Evolutionary conservation across 2,797 vertebrate species (phyloP), one percentile per base, ranked within the genome.

Genomic region (Tenualosa ilisha): DNA sequence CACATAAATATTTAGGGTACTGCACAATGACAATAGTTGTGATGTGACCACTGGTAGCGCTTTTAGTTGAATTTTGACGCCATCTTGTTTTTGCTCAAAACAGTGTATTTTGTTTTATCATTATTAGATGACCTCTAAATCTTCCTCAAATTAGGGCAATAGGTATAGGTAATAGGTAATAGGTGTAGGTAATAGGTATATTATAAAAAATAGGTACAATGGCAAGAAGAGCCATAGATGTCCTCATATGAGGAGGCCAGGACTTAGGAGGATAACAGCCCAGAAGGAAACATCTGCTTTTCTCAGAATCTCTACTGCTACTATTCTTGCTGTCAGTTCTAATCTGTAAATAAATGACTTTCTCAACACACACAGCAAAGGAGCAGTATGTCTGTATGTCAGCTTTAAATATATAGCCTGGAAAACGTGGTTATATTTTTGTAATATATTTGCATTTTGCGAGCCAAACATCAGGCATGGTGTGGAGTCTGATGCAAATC

Each of bases 221-320:
- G 7, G 7, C 17, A 15, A 43, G 13, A 75, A 75, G 68, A 75
- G 40, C 68, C 17, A 20, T 75, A 13, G 17, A 40, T n/a, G 56
- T 59, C 56, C 22, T 24, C 7, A 46, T 24, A 22, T 31, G 31
- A 31, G 31, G 31, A 31, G 31, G 31, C 31, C 31, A 31, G 31
- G 31, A 31, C 31, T 31, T 31, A 31, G 31, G 31, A 31, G 31
- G 31, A 31, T 31, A 31, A 31, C 31, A 43, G 40, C 40, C 40
- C 72, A 79, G 72, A 40, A 79, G 72, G 31, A 79, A 79, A 46
- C 40, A 79, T 79, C 72, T 79, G 72, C 72, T 79, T 20, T 46
- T 79, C 15, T 79, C 72, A 79, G 59, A 4, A 6, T 79, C 20
- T 46, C 40, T 46, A 22, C 20, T 40, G 2, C 40, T 22, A 40